Evolutionary conservation across 2,797 vertebrate genomes (phyloP).

Genomic region (Phrynocephalus guinanensis): DNA sequence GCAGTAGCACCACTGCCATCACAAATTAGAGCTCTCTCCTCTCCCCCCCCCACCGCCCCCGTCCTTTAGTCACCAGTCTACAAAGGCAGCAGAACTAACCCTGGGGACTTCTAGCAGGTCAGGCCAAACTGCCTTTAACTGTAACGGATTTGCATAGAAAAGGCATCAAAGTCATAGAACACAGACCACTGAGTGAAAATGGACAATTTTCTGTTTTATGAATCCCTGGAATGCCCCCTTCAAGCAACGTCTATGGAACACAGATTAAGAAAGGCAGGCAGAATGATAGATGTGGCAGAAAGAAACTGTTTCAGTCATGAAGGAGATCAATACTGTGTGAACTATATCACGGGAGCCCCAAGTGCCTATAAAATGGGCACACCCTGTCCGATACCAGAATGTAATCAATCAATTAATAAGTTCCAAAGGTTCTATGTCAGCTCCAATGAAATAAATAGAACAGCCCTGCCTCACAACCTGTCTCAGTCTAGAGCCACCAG

Average conservation of each 20-base stretch:
- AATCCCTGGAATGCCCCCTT: neutral
- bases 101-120: slow-evolving; percentile 21
- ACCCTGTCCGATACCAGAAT: neutral
- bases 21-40: slow-evolving; percentile 19
- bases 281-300: neutral
- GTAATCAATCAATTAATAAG: neutral
- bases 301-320: neutral
- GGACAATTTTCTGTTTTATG: slow-evolving; percentile 17
- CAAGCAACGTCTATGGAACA: neutral
- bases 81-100: neutral
- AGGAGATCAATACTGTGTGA: no score
- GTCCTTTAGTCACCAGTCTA: slow-evolving; percentile 19
- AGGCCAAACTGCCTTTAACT: slow-evolving; percentile 34
- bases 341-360: neutral
- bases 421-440: no score
- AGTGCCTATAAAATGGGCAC: neutral
- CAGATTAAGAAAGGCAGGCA: neutral
- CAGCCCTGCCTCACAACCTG: neutral
- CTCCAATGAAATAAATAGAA: neutral
- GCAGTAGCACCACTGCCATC: slow-evolving; percentile 31
- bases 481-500: no score
- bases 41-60: neutral
- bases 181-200: neutral
- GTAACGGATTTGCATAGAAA: slow-evolving; percentile 23
- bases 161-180: rapidly evolving